phyloP scores from a whole-genome alignment of 2,888 invertebrate species.

The Morpho achilles region DNA sequence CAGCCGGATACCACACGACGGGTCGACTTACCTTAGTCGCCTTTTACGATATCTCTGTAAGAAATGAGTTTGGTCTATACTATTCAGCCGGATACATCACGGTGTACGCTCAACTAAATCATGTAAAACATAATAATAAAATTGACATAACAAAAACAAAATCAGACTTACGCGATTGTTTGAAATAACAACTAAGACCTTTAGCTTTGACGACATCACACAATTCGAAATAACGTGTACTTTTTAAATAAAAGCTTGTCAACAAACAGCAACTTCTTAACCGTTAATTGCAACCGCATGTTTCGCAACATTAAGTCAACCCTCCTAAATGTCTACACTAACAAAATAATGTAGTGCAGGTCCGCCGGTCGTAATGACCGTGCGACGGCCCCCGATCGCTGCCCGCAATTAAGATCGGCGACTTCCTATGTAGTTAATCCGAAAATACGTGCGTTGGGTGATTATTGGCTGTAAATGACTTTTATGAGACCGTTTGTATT shows the following conservation, averaged over 20 bases:
- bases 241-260: conserved; percentile 3
- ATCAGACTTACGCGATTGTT: no score
- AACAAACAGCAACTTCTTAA: conserved; percentile 14
- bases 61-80: no score
- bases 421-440: conserved; percentile 72
- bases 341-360: conserved; percentile 67
- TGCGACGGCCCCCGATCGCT: conserved; percentile 53
- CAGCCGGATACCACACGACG: no score
- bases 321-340: conserved; percentile 60
- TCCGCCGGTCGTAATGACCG: conserved; percentile 59
- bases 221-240: neutral
- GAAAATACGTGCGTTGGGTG: conserved; percentile 72
- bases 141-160: no score
- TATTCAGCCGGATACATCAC: no score
- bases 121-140: no score
- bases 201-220: no score
- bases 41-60: no score
- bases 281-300: conserved; percentile 36
- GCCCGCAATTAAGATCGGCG: conserved; percentile 70
- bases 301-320: conserved; percentile 46
- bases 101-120: no score
- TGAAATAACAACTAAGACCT: no score
- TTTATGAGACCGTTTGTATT: conserved; percentile 51
- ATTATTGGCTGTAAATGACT: conserved; percentile 66
- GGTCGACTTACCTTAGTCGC: no score